Evolutionary conservation across 2,888 invertebrate genomes (phyloP).

Genomic region (Apoda limacodes): DNA sequence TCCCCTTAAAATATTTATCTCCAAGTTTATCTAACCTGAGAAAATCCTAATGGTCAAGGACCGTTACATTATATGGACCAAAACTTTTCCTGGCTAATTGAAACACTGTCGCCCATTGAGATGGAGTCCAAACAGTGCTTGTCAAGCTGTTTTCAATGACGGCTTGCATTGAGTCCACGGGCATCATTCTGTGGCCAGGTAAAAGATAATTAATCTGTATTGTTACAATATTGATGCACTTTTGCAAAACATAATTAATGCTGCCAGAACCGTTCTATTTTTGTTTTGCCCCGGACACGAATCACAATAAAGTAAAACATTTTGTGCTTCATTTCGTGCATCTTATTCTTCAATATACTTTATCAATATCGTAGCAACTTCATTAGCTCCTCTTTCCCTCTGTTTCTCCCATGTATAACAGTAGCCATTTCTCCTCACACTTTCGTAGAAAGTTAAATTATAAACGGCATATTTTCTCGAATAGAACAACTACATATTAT

Average conservation of each 20-base stretch:
- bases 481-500: slow-evolving; percentile 6
- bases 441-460: slow-evolving; percentile 11
- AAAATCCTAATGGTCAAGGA: slow-evolving; percentile 17
- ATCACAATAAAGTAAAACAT: slow-evolving; percentile 6
- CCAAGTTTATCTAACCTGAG: slow-evolving; percentile 17
- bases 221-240: slow-evolving; percentile 17
- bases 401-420: slow-evolving; percentile 3
- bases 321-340: slow-evolving; percentile 14
- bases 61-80: slow-evolving; percentile 18
- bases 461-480: slow-evolving; percentile 6
- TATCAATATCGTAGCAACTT: neutral
- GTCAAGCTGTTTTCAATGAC: slow-evolving; percentile 23
- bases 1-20: slow-evolving; percentile 22
- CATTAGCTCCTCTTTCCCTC: slow-evolving; percentile 3
- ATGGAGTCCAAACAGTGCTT: slow-evolving; percentile 25
- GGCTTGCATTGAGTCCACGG: slow-evolving; percentile 28
- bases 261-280: slow-evolving; percentile 6
- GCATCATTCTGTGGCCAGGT: slow-evolving; percentile 32
- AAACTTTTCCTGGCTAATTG: slow-evolving; percentile 19
- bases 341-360: neutral
- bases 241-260: slow-evolving; percentile 15
- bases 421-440: slow-evolving; percentile 3
- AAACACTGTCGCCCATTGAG: slow-evolving; percentile 27
- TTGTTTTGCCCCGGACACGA: slow-evolving; percentile 10
- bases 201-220: slow-evolving; percentile 21